Evolutionary conservation across 1,140 invertebrate species (phyloP).

Genomic region (Pseudomyrmex gracilis): DNA sequence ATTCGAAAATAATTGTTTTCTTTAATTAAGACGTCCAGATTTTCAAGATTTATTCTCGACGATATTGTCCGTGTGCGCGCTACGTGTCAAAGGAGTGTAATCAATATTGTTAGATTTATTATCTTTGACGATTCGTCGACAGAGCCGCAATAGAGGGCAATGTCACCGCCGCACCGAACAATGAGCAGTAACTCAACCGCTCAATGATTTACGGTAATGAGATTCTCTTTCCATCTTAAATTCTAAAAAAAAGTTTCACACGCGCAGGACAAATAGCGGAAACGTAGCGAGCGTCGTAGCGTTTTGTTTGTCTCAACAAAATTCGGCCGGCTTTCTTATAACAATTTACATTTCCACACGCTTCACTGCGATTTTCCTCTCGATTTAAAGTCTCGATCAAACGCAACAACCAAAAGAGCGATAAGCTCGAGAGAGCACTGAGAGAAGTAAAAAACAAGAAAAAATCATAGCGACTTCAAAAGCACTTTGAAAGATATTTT

Average conservation of each 20-base stretch:
- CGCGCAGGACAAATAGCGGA: background rate
- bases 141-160: conserved; percentile 74
- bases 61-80: background rate
- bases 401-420: background rate
- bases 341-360: background rate
- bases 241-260: conserved; percentile 35
- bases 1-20: background rate
- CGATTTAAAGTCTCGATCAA: background rate
- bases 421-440: conserved; percentile 47
- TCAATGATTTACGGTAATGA: conserved; percentile 84
- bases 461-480: conserved; percentile 22
- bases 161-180: conserved; percentile 72
- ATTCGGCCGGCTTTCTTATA: background rate
- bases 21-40: background rate
- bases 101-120: conserved; percentile 72
- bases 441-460: conserved; percentile 34
- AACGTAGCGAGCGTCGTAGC: background rate
- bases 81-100: conserved; percentile 24
- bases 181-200: conserved; percentile 80
- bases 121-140: conserved; percentile 77
- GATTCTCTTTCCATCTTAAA: conserved; percentile 65
- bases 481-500: conserved; percentile 37
- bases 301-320: conserved; percentile 26
- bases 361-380: conserved; percentile 9
- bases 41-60: background rate